phyloP scores from a whole-genome alignment of 2,113 vertebrate species.

The Atrichornis clamosus region DNA sequence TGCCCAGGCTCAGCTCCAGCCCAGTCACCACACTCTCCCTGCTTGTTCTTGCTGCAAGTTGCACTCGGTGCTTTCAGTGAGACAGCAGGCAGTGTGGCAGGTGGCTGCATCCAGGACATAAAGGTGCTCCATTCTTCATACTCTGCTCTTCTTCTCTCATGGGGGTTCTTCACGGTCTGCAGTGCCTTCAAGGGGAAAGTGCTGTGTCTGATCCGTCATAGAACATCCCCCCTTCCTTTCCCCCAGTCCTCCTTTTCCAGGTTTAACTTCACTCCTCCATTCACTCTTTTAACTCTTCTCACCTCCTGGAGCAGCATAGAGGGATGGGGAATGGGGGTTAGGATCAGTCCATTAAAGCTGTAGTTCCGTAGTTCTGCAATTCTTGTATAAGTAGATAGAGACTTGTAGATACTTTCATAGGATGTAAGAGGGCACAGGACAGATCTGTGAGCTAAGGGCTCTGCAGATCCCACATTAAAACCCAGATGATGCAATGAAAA shows the following conservation, averaged over 20 bases:
- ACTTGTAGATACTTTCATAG: not conserved
- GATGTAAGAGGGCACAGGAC: not conserved
- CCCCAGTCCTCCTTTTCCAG: not conserved
- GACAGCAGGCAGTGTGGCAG: fast-evolving
- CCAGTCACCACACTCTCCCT: not conserved
- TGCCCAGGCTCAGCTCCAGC: not conserved
- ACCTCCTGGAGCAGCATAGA: not conserved
- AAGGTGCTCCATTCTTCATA: not conserved
- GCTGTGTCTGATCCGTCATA: not conserved
- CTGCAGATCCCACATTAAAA: not conserved
- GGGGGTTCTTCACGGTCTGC: fast-evolving
- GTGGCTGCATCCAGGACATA: not conserved
- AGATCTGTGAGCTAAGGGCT: not conserved
- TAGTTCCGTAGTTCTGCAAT: not conserved
- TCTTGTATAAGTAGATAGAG: not conserved
- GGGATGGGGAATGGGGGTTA: not conserved
- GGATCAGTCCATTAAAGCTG: not conserved
- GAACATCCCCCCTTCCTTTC: not conserved
- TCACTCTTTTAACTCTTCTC: not conserved
- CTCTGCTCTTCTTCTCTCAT: not conserved
- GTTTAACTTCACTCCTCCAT: not conserved
- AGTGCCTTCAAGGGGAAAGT: not conserved
- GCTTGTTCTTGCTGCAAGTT: not conserved
- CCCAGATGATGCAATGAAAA: not conserved
- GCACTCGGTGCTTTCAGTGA: not conserved